A percentile compares a stretch with the other conserved stretches of the same genome.
phyloP scores from a whole-genome alignment of 2,113 vertebrate genomes.

The Plectropomus leopardus region DNA sequence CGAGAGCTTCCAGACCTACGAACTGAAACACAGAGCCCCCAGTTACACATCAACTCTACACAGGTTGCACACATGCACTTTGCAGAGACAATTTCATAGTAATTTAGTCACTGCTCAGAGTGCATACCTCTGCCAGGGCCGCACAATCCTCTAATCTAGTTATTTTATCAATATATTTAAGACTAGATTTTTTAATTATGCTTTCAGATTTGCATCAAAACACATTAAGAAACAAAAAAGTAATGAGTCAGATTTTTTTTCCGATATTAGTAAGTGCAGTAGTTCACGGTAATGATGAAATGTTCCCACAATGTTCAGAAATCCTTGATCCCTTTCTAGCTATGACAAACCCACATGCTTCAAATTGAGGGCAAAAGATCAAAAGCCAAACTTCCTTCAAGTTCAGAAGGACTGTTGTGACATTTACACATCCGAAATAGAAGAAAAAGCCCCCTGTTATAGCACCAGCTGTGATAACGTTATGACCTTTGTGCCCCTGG shows the following conservation, averaged over 20 bases:
- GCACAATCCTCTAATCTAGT: slow-evolving; percentile 9
- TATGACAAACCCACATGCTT: too few relatives aligned
- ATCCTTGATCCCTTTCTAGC: too few relatives aligned
- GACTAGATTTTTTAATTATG: too few relatives aligned
- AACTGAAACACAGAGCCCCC: slow-evolving; percentile 77
- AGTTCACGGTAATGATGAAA: too few relatives aligned
- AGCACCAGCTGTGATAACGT: too few relatives aligned
- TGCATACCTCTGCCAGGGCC: background rate
- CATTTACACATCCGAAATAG: background rate
- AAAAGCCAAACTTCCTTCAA: background rate
- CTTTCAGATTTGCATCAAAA: too few relatives aligned
- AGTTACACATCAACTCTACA: background rate
- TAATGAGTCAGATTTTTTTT: too few relatives aligned
- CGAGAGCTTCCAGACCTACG: slow-evolving; percentile 85
- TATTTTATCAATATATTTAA: background rate
- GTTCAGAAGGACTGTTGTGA: background rate
- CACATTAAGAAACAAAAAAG: too few relatives aligned
- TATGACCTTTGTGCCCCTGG: too few relatives aligned
- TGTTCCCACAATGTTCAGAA: too few relatives aligned
- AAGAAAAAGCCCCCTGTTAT: too few relatives aligned
- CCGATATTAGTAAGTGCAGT: too few relatives aligned
- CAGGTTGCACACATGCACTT: background rate
- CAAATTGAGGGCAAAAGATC: background rate
- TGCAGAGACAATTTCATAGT: background rate
- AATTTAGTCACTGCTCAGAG: background rate